These are phyloP conservation scores for Lepilemur ruficaudatus DNA, from an alignment of 2,797 vertebrate genomes.

Conservation along the genomic window DNA sequence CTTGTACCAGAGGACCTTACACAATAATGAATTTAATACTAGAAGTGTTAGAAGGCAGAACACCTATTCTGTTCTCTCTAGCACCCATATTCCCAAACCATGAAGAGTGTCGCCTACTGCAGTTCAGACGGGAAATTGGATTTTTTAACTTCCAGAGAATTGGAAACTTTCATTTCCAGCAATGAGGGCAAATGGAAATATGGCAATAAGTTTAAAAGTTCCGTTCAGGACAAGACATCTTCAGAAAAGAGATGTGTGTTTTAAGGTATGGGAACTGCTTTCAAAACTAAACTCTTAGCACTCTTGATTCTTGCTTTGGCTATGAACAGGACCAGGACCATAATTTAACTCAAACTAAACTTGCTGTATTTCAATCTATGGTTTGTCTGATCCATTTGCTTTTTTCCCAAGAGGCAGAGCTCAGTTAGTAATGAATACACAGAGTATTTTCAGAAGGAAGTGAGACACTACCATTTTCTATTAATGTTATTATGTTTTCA, in stretches of 20 bases:
- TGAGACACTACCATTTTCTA: constrained; percentile 42
- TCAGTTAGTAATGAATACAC: constrained; percentile 42
- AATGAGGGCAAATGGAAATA: background rate
- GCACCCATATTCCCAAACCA: background rate
- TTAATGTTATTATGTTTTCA: constrained; percentile 36
- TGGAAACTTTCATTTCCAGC: constrained; percentile 27
- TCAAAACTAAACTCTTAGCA: background rate
- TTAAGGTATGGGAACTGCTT: background rate
- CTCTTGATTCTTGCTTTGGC: background rate
- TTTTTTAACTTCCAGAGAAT: constrained; percentile 38
- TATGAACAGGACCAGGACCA: background rate
- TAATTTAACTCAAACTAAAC: background rate
- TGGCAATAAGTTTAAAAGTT: background rate
- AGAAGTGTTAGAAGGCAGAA: background rate
- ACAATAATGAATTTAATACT: background rate
- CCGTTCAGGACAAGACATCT: background rate
- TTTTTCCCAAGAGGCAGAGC: constrained; percentile 29
- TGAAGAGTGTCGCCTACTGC: background rate
- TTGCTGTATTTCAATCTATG: background rate
- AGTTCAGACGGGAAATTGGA: background rate
- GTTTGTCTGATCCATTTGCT: background rate
- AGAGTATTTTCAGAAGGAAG: constrained; percentile 61
- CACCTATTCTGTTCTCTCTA: background rate
- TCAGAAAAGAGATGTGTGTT: background rate
- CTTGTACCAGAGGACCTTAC: background rate